Conservation (phyloP, 2,797 vertebrate species). For the Acanthiza pusilla region DNA sequence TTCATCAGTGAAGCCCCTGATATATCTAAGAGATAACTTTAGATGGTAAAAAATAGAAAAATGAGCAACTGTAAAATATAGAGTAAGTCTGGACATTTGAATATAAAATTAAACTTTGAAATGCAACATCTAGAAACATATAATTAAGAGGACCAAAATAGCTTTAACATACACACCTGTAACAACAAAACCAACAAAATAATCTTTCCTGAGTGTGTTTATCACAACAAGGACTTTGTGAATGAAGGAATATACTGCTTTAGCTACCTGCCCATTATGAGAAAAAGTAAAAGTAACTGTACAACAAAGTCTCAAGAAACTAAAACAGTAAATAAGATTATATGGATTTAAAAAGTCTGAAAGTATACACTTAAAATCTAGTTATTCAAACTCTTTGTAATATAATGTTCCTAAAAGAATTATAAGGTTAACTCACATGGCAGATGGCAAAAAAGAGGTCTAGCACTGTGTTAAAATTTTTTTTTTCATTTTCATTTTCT, state of each 20-base stretch:
- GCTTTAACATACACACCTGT: not conserved
- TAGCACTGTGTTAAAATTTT: not conserved
- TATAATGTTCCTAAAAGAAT: not conserved
- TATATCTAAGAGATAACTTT: not conserved
- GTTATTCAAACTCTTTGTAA: not conserved
- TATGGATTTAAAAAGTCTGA: not conserved
- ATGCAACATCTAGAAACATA: not conserved
- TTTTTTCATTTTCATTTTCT: not conserved
- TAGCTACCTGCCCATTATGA: not conserved
- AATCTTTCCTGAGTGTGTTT: not conserved
- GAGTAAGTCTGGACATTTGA: not conserved
- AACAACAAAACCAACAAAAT: not conserved
- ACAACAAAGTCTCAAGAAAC: not conserved
- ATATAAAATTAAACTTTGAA: not conserved
- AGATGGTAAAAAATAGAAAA: not conserved
- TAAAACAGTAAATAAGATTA: not conserved
- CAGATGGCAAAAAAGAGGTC: not conserved
- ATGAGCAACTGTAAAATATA: not conserved
- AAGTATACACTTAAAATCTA: not conserved
- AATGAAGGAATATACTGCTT: not conserved
- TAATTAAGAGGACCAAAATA: not conserved
- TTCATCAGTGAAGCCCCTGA: not conserved
- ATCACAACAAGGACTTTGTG: not conserved
- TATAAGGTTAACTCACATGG: not conserved
- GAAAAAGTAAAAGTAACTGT: not conserved